Percentiles rank a stretch among this genome's conserved stretches.
phyloP scores from a whole-genome alignment of 2,888 invertebrate genomes.

The Drymonia ruficornis region DNA sequence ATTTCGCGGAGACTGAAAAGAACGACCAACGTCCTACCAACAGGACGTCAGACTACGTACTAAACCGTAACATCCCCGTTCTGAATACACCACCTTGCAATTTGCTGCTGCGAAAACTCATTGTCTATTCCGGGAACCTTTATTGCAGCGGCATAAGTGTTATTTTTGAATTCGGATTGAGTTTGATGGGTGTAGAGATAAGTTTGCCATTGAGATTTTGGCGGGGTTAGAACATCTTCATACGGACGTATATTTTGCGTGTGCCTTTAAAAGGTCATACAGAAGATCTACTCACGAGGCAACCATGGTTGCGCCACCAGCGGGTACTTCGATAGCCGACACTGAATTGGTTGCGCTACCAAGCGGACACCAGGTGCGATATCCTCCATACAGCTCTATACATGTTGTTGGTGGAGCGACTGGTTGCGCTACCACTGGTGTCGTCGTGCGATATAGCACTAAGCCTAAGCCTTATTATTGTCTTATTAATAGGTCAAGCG shows the following conservation, averaged over 20 bases:
- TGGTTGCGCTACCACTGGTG: too few relatives aligned
- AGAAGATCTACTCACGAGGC: constrained; percentile 7
- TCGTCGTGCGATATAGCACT: too few relatives aligned
- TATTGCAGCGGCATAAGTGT: constrained; percentile 10
- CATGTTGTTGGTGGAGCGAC: too few relatives aligned
- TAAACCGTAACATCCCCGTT: constrained; percentile 30
- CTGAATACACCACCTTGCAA: constrained; percentile 12
- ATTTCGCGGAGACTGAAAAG: constrained; percentile 26
- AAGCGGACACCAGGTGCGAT: too few relatives aligned
- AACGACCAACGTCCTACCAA: constrained; percentile 19
- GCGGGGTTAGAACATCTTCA: constrained; percentile 26
- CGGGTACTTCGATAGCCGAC: too few relatives aligned
- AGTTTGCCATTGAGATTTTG: constrained; percentile 27
- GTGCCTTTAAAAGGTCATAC: constrained; percentile 27
- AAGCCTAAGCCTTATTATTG: too few relatives aligned
- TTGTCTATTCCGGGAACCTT: constrained; percentile 6
- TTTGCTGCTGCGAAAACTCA: constrained; percentile 1
- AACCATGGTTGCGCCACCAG: too few relatives aligned
- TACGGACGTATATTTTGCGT: constrained; percentile 11
- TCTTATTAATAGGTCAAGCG: too few relatives aligned
- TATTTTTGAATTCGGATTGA: constrained; percentile 14
- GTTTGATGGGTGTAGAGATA: constrained; percentile 10
- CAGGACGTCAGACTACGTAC: constrained; percentile 24
- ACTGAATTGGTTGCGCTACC: too few relatives aligned
- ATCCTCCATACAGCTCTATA: too few relatives aligned